These are phyloP conservation scores for Byasa hedistus DNA, from an alignment of 2,888 invertebrate genomes.

Conservation along the genomic window DNA sequence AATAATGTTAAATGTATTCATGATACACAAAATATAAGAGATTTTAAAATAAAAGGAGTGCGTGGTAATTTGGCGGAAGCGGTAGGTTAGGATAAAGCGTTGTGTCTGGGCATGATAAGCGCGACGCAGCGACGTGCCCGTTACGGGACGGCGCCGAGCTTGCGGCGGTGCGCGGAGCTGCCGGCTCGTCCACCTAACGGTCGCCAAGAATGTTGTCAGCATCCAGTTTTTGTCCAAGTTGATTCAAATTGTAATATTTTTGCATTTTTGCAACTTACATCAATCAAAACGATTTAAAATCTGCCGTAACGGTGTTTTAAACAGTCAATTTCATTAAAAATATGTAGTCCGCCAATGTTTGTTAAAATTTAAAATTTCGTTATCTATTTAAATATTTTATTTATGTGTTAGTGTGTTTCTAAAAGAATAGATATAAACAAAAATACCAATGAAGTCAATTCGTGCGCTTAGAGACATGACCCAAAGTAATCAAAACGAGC, in stretches of 20 bases:
- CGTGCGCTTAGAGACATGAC: conserved; percentile 73
- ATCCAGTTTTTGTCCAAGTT: conserved; percentile 62
- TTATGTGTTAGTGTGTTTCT: conserved; percentile 64
- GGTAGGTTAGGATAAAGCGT: conserved; percentile 13
- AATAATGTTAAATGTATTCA: neutral
- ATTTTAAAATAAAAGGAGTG: neutral
- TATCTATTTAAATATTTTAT: conserved; percentile 45
- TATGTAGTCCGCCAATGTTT: neutral
- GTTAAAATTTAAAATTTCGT: neutral
- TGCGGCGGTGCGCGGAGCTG: conserved; percentile 34
- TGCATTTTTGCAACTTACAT: conserved; percentile 51
- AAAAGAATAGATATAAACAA: conserved; percentile 69
- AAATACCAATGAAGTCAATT: conserved; percentile 74
- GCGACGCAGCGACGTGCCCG: conserved; percentile 39
- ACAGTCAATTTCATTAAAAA: neutral
- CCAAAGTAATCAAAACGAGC: conserved; percentile 70
- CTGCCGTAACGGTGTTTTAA: conserved; percentile 4
- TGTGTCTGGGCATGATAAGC: conserved; percentile 3
- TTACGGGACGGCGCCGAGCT: conserved; percentile 44
- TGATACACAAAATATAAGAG: neutral
- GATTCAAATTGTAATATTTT: conserved; percentile 56
- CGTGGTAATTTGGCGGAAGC: conserved; percentile 4
- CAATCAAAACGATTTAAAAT: conserved; percentile 50
- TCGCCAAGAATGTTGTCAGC: conserved; percentile 69
- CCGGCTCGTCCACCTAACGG: conserved; percentile 67